These are phyloP conservation scores for Malacosoma neustria DNA, from an alignment of 2,888 invertebrate species.

Conservation along the genomic window DNA sequence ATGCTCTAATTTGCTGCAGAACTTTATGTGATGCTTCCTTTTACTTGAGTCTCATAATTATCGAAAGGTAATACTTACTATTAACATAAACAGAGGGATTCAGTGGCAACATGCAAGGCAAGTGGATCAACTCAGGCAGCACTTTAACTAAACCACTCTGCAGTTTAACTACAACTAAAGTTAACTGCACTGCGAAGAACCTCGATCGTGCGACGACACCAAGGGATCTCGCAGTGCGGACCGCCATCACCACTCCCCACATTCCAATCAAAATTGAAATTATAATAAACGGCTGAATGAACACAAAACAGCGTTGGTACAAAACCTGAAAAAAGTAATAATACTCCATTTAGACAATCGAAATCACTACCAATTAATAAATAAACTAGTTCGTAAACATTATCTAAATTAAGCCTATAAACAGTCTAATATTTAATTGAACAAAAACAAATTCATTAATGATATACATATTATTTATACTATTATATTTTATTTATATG, in stretches of 20 bases:
- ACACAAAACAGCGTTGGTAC: constrained; percentile 73
- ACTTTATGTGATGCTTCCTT: too few relatives aligned
- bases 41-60: too few relatives aligned
- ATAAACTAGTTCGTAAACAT: constrained; percentile 2
- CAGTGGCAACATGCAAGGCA: constrained; percentile 79
- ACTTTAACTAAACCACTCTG: constrained; percentile 77
- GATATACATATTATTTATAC: too few relatives aligned
- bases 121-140: constrained; percentile 63
- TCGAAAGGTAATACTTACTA: too few relatives aligned
- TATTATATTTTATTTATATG: too few relatives aligned
- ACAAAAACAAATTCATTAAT: too few relatives aligned
- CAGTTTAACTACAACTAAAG: constrained; percentile 79
- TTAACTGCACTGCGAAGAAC: constrained; percentile 77
- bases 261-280: constrained; percentile 79
- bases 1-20: too few relatives aligned
- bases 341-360: too few relatives aligned
- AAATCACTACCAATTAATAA: neutral
- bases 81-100: constrained; percentile 80
- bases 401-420: too few relatives aligned
- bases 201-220: constrained; percentile 63
- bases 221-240: constrained; percentile 50
- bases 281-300: constrained; percentile 78
- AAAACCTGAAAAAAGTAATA: constrained; percentile 72
- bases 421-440: too few relatives aligned
- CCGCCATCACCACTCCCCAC: constrained; percentile 80